A percentile compares a stretch with the other conserved stretches of the same genome.
Conservation (phyloP, 2,113 vertebrate species). For the Corythornis madagascariensis region DNA sequence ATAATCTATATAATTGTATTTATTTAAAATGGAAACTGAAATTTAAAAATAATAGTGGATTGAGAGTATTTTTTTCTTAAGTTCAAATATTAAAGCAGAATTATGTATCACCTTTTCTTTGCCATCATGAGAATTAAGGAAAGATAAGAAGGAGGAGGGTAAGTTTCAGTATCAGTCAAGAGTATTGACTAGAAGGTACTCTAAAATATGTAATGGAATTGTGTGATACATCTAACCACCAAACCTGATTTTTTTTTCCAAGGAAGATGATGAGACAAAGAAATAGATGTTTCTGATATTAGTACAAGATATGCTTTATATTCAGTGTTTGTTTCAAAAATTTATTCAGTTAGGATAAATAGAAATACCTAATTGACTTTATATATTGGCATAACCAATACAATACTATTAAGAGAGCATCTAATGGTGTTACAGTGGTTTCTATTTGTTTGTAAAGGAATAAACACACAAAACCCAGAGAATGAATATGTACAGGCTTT, state of each 20-base stretch:
- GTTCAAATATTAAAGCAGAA: neutral
- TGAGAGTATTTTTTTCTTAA: neutral
- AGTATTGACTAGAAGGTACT: neutral
- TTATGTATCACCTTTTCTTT: neutral
- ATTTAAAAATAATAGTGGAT: neutral
- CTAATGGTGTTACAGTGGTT: neutral
- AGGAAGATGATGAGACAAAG: neutral
- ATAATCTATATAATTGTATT: neutral
- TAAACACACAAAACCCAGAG: neutral
- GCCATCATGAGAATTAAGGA: neutral
- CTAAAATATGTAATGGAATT: neutral
- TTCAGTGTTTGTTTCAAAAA: neutral
- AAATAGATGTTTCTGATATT: neutral
- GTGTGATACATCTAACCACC: neutral
- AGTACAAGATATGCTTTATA: neutral
- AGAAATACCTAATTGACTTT: neutral
- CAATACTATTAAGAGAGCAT: neutral
- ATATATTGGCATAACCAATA: neutral
- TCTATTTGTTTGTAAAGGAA: neutral
- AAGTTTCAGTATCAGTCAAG: neutral
- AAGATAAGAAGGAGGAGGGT: neutral
- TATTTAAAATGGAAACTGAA: neutral
- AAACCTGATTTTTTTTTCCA: neutral
- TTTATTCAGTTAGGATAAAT: neutral
- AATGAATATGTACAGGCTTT: neutral